Evolutionary conservation across 2,113 vertebrate species (phyloP).

Genomic region (Rhinolophus ferrumequinum): DNA sequence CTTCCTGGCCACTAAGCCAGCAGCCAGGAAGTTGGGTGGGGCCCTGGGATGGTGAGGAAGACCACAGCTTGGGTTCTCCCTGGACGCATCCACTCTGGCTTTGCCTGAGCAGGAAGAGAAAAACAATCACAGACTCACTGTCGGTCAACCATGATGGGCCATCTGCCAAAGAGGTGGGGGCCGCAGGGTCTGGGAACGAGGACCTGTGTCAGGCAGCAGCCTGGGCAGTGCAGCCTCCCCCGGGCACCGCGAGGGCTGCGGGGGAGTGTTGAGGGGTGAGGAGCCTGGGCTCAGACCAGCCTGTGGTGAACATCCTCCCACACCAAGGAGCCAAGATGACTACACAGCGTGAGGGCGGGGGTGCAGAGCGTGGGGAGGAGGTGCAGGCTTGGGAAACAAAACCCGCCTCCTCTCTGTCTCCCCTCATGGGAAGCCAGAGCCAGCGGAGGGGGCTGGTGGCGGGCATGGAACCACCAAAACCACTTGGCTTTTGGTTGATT

Average conservation of each 20-base stretch:
- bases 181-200: not conserved
- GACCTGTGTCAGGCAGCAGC: not conserved
- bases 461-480: slow-evolving; percentile 43
- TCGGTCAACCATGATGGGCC: not conserved
- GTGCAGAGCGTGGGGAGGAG: not conserved
- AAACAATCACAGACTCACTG: not conserved
- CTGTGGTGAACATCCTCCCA: slow-evolving; percentile 53
- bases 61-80: not conserved
- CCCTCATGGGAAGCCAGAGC: slow-evolving; percentile 59
- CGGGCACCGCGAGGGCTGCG: fast-evolving
- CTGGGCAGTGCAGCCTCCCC: not conserved
- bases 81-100: not conserved
- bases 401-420: not conserved
- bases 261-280: not conserved
- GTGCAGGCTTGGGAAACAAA: slow-evolving; percentile 24
- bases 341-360: not conserved
- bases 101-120: not conserved
- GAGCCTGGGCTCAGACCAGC: not conserved
- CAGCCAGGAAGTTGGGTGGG: slow-evolving; percentile 31
- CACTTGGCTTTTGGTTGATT: not conserved
- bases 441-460: not conserved
- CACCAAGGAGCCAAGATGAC: slow-evolving; percentile 45
- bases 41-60: not conserved
- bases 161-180: not conserved
- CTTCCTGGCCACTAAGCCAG: not conserved